Conservation (phyloP, 1,140 invertebrate species). For the Brachionus koreanus region DNA sequence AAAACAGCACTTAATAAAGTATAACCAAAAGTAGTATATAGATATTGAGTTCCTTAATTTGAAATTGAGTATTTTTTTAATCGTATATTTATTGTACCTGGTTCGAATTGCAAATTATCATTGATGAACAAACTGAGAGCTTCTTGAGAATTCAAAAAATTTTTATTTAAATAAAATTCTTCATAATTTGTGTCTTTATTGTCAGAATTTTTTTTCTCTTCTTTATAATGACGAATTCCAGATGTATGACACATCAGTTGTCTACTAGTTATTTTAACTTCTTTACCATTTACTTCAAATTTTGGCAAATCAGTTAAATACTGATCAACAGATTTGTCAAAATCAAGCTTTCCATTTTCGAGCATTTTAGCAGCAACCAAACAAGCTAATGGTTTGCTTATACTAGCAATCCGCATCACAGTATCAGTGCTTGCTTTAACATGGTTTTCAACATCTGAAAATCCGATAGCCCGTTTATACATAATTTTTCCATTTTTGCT, state of each 20-base stretch:
- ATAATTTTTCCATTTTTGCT: background rate
- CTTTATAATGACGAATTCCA: constrained; percentile 64
- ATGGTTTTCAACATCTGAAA: constrained; percentile 64
- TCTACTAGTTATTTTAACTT: constrained; percentile 59
- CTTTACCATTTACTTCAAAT: constrained; percentile 51
- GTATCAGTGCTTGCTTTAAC: constrained; percentile 60
- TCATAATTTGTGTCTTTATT: constrained; percentile 48
- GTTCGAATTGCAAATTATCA: constrained; percentile 63
- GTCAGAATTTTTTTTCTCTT: constrained; percentile 48
- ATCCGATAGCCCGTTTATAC: constrained; percentile 61
- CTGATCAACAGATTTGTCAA: constrained; percentile 63
- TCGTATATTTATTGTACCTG: constrained; percentile 58
- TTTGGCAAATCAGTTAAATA: constrained; percentile 62
- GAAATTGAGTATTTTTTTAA: background rate
- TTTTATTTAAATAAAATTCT: constrained; percentile 58
- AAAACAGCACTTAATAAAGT: constrained; percentile 65
- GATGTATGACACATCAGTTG: constrained; percentile 62
- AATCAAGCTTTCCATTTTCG: constrained; percentile 63
- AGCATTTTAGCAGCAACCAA: constrained; percentile 61
- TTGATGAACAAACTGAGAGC: constrained; percentile 64
- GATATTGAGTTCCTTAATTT: constrained; percentile 59
- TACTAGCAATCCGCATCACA: constrained; percentile 66
- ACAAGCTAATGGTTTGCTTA: constrained; percentile 65
- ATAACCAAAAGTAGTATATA: constrained; percentile 65
- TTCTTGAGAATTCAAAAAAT: constrained; percentile 59